phyloP scores from a whole-genome alignment of 2,113 vertebrate genomes.

The Catharus minimus region DNA sequence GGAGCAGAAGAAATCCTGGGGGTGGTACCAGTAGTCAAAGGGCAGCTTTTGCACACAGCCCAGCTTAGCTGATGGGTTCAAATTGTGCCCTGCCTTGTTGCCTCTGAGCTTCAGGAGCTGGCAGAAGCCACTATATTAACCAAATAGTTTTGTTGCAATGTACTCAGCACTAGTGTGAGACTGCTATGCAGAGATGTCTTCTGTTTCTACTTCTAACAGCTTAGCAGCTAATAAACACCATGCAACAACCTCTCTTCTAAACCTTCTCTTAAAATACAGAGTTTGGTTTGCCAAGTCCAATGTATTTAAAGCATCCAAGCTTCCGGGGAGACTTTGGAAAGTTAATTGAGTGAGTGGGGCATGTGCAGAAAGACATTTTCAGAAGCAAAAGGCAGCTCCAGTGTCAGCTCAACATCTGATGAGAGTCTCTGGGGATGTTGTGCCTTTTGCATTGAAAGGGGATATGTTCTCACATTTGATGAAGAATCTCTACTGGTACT shows the following conservation, averaged over 20 bases:
- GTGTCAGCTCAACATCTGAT: constrained; percentile 39
- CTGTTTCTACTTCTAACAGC: constrained; percentile 77
- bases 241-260: constrained; percentile 66
- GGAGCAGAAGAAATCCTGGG: background rate
- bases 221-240: constrained; percentile 83
- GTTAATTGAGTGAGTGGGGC: constrained; percentile 56
- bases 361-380: constrained; percentile 60
- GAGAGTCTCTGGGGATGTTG: constrained; percentile 15
- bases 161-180: constrained; percentile 47
- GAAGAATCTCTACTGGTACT: constrained; percentile 6
- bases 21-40: rapidly evolving
- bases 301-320: constrained; percentile 77
- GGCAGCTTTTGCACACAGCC: background rate
- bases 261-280: constrained; percentile 76
- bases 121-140: constrained; percentile 53
- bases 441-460: constrained; percentile 40
- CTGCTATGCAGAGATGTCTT: constrained; percentile 67
- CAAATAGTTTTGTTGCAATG: constrained; percentile 66
- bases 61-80: constrained; percentile 1
- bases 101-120: constrained; percentile 40
- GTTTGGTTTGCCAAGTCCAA: constrained; percentile 71
- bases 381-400: constrained; percentile 50
- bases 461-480: constrained; percentile 39
- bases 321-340: constrained; percentile 74
- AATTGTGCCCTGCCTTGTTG: constrained; percentile 45